A percentile compares a stretch with the other conserved stretches of the same genome.
These are phyloP conservation scores for Dorcus parallelipipedus DNA, from an alignment of 2,888 invertebrate genomes.

Conservation along the genomic window DNA sequence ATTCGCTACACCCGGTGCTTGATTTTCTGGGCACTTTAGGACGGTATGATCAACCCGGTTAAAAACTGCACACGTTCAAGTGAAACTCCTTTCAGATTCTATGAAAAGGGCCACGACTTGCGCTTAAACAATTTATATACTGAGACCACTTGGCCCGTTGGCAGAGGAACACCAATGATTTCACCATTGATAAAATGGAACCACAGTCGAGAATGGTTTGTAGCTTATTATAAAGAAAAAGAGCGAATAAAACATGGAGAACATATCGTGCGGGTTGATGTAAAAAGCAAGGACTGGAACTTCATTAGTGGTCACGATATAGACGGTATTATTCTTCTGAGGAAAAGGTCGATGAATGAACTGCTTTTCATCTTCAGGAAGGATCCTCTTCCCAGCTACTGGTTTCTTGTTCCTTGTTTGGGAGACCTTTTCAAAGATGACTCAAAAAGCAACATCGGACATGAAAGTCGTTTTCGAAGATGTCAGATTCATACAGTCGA, in stretches of 20 bases:
- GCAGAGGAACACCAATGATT: constrained; percentile 79
- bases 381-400: constrained; percentile 58
- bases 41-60: neutral
- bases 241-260: constrained; percentile 68
- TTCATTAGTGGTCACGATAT: constrained; percentile 78
- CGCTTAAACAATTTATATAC: constrained; percentile 76
- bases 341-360: neutral
- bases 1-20: neutral
- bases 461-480: constrained; percentile 58
- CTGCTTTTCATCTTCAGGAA: constrained; percentile 32
- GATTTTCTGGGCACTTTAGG: neutral
- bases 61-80: neutral
- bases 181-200: constrained; percentile 86
- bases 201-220: constrained; percentile 73
- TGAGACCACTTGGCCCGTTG: constrained; percentile 74
- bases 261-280: constrained; percentile 57
- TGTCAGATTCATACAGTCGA: constrained; percentile 58
- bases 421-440: constrained; percentile 52
- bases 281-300: constrained; percentile 64
- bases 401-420: constrained; percentile 52
- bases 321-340: constrained; percentile 62
- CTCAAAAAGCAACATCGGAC: constrained; percentile 41
- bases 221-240: constrained; percentile 65
- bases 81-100: constrained; percentile 56
- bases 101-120: constrained; percentile 72